Evolutionary conservation across 2,113 vertebrate genomes (phyloP).

Genomic region (Leptodactylus fuscus): DNA sequence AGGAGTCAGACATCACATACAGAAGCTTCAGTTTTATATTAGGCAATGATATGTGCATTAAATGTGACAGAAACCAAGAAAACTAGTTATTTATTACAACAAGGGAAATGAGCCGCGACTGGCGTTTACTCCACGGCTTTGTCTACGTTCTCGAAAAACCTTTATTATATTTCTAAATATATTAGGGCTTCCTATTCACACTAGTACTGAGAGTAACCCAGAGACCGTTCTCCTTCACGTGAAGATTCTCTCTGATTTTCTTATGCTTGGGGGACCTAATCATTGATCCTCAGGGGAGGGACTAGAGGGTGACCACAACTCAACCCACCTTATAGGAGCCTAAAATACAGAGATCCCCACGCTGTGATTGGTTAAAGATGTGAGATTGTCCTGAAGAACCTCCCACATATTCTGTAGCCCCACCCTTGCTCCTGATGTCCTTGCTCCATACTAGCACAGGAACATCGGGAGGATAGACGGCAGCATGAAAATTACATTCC

Average conservation of each 20-base stretch:
- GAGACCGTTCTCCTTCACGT: no score
- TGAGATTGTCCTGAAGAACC: neutral
- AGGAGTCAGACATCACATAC: neutral
- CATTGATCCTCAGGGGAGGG: neutral
- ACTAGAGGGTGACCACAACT: neutral
- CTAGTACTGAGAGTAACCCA: no score
- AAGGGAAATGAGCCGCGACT: neutral
- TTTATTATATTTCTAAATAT: no score
- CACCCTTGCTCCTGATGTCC: neutral
- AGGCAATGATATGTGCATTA: neutral
- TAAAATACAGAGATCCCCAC: neutral
- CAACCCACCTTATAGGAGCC: neutral
- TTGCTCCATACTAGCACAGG: neutral
- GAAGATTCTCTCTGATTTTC: neutral
- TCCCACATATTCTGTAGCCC: neutral
- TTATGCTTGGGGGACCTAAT: neutral
- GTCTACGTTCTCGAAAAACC: no score
- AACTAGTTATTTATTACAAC: neutral
- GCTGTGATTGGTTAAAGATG: neutral
- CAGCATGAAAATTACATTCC: neutral
- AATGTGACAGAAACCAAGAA: neutral
- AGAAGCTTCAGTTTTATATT: slow-evolving; percentile 1
- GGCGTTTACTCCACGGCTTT: no score
- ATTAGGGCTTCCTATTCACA: no score
- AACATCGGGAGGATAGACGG: neutral